Evolutionary conservation across 2,888 invertebrate species (phyloP).

Genomic region (Phymatocera aterrima): DNA sequence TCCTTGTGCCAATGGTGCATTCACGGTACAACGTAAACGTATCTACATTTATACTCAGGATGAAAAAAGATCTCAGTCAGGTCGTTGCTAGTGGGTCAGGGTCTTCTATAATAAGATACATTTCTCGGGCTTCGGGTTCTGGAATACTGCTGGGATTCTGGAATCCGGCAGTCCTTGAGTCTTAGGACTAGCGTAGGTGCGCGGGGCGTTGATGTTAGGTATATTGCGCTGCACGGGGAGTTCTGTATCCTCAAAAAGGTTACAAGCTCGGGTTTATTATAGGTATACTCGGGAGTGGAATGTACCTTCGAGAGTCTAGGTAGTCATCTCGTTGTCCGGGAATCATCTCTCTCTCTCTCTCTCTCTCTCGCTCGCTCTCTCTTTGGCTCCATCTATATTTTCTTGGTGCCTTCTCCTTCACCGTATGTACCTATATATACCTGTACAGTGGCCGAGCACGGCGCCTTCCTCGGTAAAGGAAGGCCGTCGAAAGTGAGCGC

Average conservation of each 20-base stretch:
- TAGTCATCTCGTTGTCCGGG: neutral
- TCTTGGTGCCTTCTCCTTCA: too few species aligned
- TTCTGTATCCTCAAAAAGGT: constrained; percentile 8
- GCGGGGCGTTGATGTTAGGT: neutral
- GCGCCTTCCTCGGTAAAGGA: neutral
- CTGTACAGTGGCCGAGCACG: neutral
- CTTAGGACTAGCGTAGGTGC: neutral
- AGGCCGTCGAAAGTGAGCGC: constrained; percentile 38
- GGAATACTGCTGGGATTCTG: constrained; percentile 7
- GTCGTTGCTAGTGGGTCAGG: constrained; percentile 9
- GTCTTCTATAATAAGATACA: neutral
- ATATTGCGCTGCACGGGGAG: too few species aligned
- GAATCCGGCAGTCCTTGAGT: constrained; percentile 33
- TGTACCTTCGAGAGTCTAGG: neutral
- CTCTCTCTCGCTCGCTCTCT: neutral
- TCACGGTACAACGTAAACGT: too few species aligned
- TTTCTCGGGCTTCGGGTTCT: neutral
- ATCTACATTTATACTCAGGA: too few species aligned
- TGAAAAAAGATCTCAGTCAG: neutral
- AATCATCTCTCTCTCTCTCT: constrained; percentile 9
- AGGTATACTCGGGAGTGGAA: neutral
- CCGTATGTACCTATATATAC: too few species aligned
- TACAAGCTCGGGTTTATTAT: too few species aligned
- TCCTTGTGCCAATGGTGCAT: too few species aligned
- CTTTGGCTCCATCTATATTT: neutral